phyloP scores from a whole-genome alignment of 2,113 vertebrate genomes.

The Poeciliopsis turrubarensis region DNA sequence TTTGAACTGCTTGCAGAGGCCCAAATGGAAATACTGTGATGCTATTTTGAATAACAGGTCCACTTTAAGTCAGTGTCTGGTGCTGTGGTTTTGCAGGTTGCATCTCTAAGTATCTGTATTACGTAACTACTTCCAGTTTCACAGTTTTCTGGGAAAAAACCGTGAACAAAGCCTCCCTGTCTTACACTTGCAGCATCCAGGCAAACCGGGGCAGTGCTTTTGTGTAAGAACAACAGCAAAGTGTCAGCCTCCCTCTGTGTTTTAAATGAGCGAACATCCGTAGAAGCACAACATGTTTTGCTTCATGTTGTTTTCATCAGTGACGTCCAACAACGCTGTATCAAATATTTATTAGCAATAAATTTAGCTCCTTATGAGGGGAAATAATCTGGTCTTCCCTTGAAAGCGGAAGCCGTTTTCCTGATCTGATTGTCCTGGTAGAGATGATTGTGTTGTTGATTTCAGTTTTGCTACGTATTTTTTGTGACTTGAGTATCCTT shows the following conservation, averaged over 20 bases:
- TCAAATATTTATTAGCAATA: constrained; percentile 9
- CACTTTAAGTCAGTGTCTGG: neutral
- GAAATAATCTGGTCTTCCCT: neutral
- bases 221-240: constrained; percentile 3
- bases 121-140: neutral
- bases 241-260: constrained; percentile 8
- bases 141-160: neutral
- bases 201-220: neutral
- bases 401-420: neutral
- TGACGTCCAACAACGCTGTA: constrained; percentile 7
- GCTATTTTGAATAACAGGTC: no score
- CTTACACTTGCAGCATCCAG: neutral
- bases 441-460: neutral
- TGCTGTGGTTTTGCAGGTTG: neutral
- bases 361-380: neutral
- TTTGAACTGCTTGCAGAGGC: no score
- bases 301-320: constrained; percentile 1
- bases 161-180: constrained; percentile 4
- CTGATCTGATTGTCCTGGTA: neutral
- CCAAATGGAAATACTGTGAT: no score
- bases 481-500: constrained; percentile 2
- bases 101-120: neutral
- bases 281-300: neutral
- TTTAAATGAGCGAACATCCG: constrained; percentile 11
- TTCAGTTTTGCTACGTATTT: neutral